Conservation (phyloP, 2,113 vertebrate species). For the Nannobrachium achirus region DNA sequence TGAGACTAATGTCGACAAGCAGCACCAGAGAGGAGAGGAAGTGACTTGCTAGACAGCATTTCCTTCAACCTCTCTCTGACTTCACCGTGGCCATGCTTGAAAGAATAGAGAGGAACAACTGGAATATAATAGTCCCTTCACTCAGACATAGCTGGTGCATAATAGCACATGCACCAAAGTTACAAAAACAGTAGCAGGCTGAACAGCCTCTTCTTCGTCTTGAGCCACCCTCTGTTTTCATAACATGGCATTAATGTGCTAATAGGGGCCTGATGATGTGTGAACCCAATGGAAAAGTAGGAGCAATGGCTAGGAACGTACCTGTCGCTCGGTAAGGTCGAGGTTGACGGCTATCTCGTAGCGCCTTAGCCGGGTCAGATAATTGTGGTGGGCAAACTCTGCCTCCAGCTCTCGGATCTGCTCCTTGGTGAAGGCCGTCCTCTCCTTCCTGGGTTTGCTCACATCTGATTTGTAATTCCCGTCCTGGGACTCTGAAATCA, state of each 20-base stretch:
- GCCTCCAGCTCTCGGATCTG: constrained; percentile 98
- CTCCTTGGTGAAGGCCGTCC: constrained; percentile 98
- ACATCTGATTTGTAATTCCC: constrained; percentile 97
- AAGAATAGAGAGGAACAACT: constrained; percentile 74
- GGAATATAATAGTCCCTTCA: constrained; percentile 71
- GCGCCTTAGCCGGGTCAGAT: constrained; percentile 94
- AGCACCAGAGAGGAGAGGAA: constrained; percentile 59
- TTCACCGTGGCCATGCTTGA: constrained; percentile 57
- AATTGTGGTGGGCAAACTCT: constrained; percentile 99
- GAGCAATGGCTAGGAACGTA: constrained; percentile 63
- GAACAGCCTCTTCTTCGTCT: constrained; percentile 29
- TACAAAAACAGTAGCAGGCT: constrained; percentile 55
- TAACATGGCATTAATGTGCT: constrained; percentile 61
- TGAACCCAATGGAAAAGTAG: constrained; percentile 23
- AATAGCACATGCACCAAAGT: constrained; percentile 45
- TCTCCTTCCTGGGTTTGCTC: constrained; percentile 97
- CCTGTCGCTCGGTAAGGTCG: constrained; percentile 98
- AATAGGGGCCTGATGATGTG: constrained; percentile 24
- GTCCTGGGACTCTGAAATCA: constrained; percentile 92
- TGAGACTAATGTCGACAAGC: constrained; percentile 53
- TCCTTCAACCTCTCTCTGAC: constrained; percentile 65
- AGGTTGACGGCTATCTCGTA: constrained; percentile 98
- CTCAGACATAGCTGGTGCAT: constrained; percentile 69
- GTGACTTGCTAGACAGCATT: constrained; percentile 71
- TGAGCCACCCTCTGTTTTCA: constrained; percentile 53